Conservation (phyloP, 2,797 vertebrate species). For the Apogon talboti region DNA sequence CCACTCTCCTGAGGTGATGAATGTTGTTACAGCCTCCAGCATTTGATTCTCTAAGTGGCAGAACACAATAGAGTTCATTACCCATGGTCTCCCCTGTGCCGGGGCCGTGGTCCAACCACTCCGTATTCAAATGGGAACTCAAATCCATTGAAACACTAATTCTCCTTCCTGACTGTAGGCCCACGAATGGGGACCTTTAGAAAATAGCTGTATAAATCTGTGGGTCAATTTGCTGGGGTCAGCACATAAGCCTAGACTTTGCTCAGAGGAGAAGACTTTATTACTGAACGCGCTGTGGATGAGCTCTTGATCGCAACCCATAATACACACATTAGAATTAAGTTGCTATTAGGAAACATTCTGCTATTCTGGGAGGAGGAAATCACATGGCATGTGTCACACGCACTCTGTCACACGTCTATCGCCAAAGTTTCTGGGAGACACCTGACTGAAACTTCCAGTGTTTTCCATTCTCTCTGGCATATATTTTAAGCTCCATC, state of each 20-base stretch:
- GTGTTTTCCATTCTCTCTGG: conserved; percentile 10
- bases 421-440: conserved; percentile 24
- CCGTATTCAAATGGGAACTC: conserved; percentile 73
- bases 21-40: conserved; percentile 52
- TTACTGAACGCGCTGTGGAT: conserved; percentile 58
- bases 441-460: conserved; percentile 39
- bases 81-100: conserved; percentile 48
- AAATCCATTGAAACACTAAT: conserved; percentile 78
- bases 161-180: conserved; percentile 65
- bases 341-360: conserved; percentile 49
- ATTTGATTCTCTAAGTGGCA: conserved; percentile 65
- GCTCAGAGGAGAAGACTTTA: conserved; percentile 41
- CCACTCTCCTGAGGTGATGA: conserved; percentile 42
- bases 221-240: conserved; percentile 70
- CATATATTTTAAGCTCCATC: conserved; percentile 21
- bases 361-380: conserved; percentile 56
- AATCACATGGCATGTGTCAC: conserved; percentile 36
- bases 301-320: conserved; percentile 73
- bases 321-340: conserved; percentile 77
- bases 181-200: conserved; percentile 62
- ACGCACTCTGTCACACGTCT: conserved; percentile 34
- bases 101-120: conserved; percentile 56
- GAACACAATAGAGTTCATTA: conserved; percentile 73
- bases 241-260: conserved; percentile 52
- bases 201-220: conserved; percentile 79